Evolutionary conservation across 2,888 invertebrate species (phyloP).

Genomic region (Schrankia costaestrigalis): DNA sequence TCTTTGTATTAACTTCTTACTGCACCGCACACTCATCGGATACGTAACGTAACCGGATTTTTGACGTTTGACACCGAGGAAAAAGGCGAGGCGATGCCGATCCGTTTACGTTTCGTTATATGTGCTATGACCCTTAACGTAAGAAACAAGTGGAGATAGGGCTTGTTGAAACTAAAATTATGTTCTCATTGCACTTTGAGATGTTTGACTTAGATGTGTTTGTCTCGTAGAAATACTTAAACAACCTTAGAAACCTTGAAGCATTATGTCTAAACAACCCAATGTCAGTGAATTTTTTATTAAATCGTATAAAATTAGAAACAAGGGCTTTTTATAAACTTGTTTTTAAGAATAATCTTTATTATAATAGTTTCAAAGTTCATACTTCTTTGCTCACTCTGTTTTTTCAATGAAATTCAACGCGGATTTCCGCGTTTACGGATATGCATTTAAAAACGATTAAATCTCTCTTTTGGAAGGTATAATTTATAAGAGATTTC

Average conservation of each 20-base stretch:
- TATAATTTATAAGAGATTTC: slow-evolving; percentile 36
- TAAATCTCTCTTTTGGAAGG: slow-evolving; percentile 35
- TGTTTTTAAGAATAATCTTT: slow-evolving; percentile 2
- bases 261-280: slow-evolving; percentile 17
- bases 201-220: slow-evolving; percentile 14
- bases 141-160: too few species aligned
- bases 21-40: too few species aligned
- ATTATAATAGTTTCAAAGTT: slow-evolving; percentile 4
- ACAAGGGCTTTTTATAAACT: slow-evolving; percentile 1
- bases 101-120: too few species aligned
- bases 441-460: slow-evolving; percentile 42
- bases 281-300: slow-evolving; percentile 20
- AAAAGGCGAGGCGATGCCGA: too few species aligned
- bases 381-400: slow-evolving; percentile 8
- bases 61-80: too few species aligned
- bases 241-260: slow-evolving; percentile 11
- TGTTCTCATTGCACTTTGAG: slow-evolving; percentile 4
- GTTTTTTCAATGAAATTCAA: slow-evolving; percentile 2
- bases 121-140: too few species aligned
- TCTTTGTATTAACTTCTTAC: too few species aligned
- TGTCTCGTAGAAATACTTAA: slow-evolving; percentile 6
- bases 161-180: slow-evolving; percentile 7
- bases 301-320: slow-evolving; percentile 27
- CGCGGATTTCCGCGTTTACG: slow-evolving; percentile 23
- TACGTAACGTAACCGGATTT: too few species aligned